These are phyloP conservation scores for Xylophagus ater DNA, from an alignment of 2,888 invertebrate genomes.

Conservation along the genomic window DNA sequence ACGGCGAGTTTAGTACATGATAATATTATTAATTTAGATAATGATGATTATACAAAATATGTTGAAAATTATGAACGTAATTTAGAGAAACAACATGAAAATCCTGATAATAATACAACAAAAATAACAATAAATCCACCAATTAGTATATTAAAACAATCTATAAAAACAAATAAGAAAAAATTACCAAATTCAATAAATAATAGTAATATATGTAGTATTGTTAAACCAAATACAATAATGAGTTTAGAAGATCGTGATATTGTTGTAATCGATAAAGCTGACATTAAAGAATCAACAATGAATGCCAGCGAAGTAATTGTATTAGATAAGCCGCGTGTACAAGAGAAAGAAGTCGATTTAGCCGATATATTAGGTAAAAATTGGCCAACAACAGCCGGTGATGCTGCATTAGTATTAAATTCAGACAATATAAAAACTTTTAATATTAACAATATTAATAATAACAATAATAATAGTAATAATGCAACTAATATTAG, in stretches of 20 bases:
- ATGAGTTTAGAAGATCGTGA: constrained; percentile 29
- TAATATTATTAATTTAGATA: constrained; percentile 15
- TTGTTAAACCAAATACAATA: constrained; percentile 22
- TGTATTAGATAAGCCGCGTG: constrained; percentile 27
- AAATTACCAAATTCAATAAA: constrained; percentile 4
- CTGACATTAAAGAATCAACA: constrained; percentile 30
- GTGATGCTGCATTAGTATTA: constrained; percentile 31
- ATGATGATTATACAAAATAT: constrained; percentile 24
- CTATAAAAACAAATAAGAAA: constrained; percentile 13
- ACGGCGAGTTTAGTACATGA: constrained; percentile 18
- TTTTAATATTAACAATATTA: constrained; percentile 10
- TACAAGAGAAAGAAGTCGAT: constrained; percentile 29
- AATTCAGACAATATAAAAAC: constrained; percentile 22
- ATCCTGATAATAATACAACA: constrained; percentile 7
- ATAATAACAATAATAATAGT: constrained; percentile 19
- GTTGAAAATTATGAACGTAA: constrained; percentile 25
- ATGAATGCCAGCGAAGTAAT: constrained; percentile 28
- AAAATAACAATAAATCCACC: constrained; percentile 9
- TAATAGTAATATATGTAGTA: constrained; percentile 5
- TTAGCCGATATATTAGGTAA: constrained; percentile 30
- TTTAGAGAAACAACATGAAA: constrained; percentile 18
- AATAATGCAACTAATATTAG: constrained; percentile 15
- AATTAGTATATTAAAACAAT: constrained; percentile 24
- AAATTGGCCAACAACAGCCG: constrained; percentile 34
- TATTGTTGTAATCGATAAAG: constrained; percentile 30